phyloP scores from a whole-genome alignment of 2,888 invertebrate species.

The Netelia virgata region DNA sequence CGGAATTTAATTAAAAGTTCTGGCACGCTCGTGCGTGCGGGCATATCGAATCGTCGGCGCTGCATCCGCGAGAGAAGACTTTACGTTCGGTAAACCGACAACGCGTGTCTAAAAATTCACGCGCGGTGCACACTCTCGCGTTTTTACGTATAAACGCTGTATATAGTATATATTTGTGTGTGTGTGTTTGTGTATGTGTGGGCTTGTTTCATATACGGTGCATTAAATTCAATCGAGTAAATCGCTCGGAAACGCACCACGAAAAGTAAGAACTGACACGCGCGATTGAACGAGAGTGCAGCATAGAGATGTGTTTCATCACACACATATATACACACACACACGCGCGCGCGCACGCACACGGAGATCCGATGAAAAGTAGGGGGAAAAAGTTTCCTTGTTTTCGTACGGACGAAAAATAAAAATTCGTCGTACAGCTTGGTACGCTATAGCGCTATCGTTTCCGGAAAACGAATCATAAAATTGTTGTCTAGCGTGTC shows the following conservation, averaged over 20 bases:
- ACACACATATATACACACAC: background rate
- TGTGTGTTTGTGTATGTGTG: conserved; percentile 2
- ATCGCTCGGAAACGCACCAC: conserved; percentile 32
- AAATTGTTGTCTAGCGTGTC: conserved; percentile 54
- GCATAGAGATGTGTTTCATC: conserved; percentile 2
- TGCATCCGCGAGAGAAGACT: conserved; percentile 40
- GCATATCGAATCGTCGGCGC: conserved; percentile 24
- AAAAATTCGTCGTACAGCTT: background rate
- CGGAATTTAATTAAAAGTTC: conserved; percentile 63
- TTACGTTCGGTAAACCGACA: conserved; percentile 15
- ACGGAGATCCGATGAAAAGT: conserved; percentile 19
- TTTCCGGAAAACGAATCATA: conserved; percentile 55
- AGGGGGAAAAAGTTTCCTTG: conserved; percentile 13
- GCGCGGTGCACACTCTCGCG: conserved; percentile 34
- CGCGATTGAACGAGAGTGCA: conserved; percentile 44
- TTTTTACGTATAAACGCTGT: conserved; percentile 17
- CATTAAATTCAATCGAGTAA: conserved; percentile 53
- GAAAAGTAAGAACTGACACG: conserved; percentile 55
- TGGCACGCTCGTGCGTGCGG: conserved; percentile 36
- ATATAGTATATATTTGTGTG: background rate
- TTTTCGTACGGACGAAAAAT: background rate
- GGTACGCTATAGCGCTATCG: conserved; percentile 15
- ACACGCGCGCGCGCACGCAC: too few species aligned
- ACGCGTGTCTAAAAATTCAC: conserved; percentile 35
- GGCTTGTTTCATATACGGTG: conserved; percentile 4